phyloP scores from a whole-genome alignment of 2,113 vertebrate genomes.

The Anseranas semipalmata region DNA sequence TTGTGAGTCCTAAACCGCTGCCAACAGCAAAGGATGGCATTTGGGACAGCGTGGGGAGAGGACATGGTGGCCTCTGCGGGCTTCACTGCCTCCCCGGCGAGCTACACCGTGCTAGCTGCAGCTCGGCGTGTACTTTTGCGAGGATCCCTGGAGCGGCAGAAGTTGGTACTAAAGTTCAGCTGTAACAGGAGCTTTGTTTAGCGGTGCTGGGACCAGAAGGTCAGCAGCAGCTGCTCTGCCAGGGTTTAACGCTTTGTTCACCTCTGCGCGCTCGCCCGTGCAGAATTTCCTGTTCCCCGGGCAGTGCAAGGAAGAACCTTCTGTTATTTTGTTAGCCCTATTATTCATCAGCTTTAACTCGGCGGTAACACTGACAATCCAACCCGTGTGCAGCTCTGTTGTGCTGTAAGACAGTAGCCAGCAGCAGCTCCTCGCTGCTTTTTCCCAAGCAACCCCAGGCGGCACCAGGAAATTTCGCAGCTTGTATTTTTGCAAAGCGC shows the following conservation, averaged over 20 bases:
- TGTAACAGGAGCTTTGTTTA: conserved; percentile 73
- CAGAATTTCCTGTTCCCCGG: neutral
- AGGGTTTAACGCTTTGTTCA: conserved; percentile 68
- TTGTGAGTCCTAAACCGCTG: neutral
- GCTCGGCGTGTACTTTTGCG: conserved; percentile 36
- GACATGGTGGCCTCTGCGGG: accelerated
- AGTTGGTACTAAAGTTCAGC: conserved; percentile 71
- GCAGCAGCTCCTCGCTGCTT: neutral
- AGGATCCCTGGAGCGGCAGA: conserved; percentile 68
- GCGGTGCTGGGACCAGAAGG: conserved; percentile 60
- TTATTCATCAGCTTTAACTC: neutral
- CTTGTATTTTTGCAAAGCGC: neutral
- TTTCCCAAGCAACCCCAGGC: conserved; percentile 5
- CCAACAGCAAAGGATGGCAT: neutral
- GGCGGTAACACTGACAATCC: neutral
- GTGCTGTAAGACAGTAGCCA: neutral
- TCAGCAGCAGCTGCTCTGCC: conserved; percentile 70
- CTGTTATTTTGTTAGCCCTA: neutral
- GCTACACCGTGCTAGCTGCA: accelerated
- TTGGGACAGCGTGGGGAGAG: neutral
- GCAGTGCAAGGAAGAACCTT: neutral
- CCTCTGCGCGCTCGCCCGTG: neutral
- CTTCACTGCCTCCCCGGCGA: accelerated
- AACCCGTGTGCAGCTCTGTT: neutral
- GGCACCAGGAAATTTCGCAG: neutral